Evolutionary conservation across 2,113 vertebrate species (phyloP), one percentile per base, ranked within the genome.

Genomic region (Pardalotus punctatus): DNA sequence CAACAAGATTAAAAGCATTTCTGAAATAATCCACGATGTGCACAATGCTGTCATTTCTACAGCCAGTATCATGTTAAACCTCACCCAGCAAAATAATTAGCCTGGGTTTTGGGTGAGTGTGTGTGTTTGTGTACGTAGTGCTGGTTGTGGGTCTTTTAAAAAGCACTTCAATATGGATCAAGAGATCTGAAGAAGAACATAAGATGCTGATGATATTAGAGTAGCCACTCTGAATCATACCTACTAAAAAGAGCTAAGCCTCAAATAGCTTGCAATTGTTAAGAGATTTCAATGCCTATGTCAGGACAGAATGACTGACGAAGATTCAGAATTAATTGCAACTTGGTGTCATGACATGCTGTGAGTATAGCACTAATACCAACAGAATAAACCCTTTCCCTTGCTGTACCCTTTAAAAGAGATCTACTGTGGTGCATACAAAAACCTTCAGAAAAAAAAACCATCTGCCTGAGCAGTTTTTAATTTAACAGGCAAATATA

Each of bases 1-100:
- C 28, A 73, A 70, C 12, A 85, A 81, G 69, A 92, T 88, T 80
- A 95, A 94, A 94, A 95, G 36, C 47, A 36, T 57, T 94, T 82
- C 61, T 16, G 6, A 86, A 87, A 60, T 40, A 12, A 89, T 66
- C n/a, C 31, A 38, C 9, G 27, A 51, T 56, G 27, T 13, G 35
- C 61, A 80, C 48, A 87, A 14, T 43, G n/a, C 40, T 94, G 43
- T 70, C 14, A 47, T 48, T 95, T 87, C 66, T 80, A 51, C 36
- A 92, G 29, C 54, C 70, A 67, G 56, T 38, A 82, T 27, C 62
- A 64, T 0, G 0, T 43, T 90, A 80, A 91, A 65, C 23, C 47
- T 76, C 71, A 78, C 29, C 27, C 25, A 47, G 38, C 28, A 50
- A 84, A 86, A 74, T 84, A 90, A 90, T 93, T 91, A 80, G 36